Evolutionary conservation across 2,888 invertebrate species (phyloP).

Genomic region (Boloria selene): DNA sequence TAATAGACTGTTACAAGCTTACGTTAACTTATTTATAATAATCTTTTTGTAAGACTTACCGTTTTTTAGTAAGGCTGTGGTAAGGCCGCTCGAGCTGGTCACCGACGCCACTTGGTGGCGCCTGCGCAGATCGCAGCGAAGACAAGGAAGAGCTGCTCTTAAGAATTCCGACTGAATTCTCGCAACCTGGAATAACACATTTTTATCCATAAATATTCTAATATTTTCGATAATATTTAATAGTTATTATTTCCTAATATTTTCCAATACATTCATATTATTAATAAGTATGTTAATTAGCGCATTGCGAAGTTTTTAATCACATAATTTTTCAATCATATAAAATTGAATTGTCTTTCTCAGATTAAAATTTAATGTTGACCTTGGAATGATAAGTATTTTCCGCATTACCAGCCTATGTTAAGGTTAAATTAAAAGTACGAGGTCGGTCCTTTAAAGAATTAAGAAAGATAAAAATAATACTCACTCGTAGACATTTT

Average conservation of each 20-base stretch:
- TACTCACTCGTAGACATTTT: constrained; percentile 77
- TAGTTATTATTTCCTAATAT: too few relatives aligned
- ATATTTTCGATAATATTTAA: too few relatives aligned
- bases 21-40: too few relatives aligned
- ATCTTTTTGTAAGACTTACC: constrained; percentile 57
- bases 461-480: constrained; percentile 2
- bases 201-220: too few relatives aligned
- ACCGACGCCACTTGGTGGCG: constrained; percentile 77
- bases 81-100: constrained; percentile 87
- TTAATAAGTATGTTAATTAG: too few relatives aligned
- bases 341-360: constrained; percentile 8
- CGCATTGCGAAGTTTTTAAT: too few relatives aligned
- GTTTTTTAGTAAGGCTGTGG: constrained; percentile 91
- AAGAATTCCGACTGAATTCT: constrained; percentile 83
- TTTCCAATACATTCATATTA: too few relatives aligned
- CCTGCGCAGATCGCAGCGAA: constrained; percentile 85
- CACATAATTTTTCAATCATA: background rate
- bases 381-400: constrained; percentile 28
- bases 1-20: too few relatives aligned
- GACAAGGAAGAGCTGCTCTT: constrained; percentile 92
- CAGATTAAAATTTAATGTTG: constrained; percentile 3
- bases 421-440: constrained; percentile 26
- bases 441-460: constrained; percentile 27
- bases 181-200: constrained; percentile 80
- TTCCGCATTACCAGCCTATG: constrained; percentile 25